Percentiles rank a stretch among this genome's conserved stretches.
These are phyloP conservation scores for Aphelenchoides besseyi DNA, from an alignment of 1,140 invertebrate species.

Conservation along the genomic window DNA sequence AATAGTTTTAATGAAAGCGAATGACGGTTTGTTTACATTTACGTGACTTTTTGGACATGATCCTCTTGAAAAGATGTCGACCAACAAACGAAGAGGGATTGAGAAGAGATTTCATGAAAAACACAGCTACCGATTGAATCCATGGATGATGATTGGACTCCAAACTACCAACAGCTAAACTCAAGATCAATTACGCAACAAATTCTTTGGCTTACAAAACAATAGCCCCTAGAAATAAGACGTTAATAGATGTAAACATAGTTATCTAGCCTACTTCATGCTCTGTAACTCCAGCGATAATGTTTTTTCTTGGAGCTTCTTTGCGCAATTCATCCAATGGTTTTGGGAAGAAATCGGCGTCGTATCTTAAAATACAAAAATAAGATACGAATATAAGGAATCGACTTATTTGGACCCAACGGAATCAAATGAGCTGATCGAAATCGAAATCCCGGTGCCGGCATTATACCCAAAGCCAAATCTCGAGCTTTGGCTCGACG, in stretches of 20 bases:
- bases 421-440: not conserved
- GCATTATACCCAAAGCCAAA: not conserved
- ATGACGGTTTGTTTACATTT: not conserved
- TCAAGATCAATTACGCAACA: no score
- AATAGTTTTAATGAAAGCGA: not conserved
- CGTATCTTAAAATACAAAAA: no score
- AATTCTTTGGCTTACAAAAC: no score
- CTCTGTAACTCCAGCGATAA: conserved; percentile 41
- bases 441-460: not conserved
- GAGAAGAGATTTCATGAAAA: not conserved
- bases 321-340: conserved; percentile 41
- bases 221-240: no score
- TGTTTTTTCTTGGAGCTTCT: conserved; percentile 45
- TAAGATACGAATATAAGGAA: no score
- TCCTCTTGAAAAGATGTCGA: conserved; percentile 6
- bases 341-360: conserved; percentile 57
- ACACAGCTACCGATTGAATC: not conserved
- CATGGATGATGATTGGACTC: conserved; percentile 6
- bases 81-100: not conserved
- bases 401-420: conserved; percentile 9
- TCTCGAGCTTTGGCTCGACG: not conserved
- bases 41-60: not conserved
- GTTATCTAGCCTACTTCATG: conserved; percentile 36
- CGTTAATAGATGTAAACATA: no score
- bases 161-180: not conserved